phyloP scores from a whole-genome alignment of 2,888 invertebrate genomes.

The Eupithecia vulgata region DNA sequence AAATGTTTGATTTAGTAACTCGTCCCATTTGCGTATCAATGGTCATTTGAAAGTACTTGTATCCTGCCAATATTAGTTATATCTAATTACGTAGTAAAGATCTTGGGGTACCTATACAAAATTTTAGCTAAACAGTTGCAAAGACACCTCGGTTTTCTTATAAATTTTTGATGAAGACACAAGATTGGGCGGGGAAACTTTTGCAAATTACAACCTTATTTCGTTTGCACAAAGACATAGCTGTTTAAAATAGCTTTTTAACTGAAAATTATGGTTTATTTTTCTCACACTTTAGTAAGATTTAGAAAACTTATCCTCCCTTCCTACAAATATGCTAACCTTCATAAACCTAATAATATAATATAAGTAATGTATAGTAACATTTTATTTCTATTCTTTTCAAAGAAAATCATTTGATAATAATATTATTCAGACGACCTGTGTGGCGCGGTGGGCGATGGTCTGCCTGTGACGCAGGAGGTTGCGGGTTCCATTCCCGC shows the following conservation, averaged over 20 bases:
- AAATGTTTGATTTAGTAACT: too few species aligned
- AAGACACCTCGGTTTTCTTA: conserved; percentile 20
- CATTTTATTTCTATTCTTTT: not conserved
- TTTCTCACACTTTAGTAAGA: not conserved
- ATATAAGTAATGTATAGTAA: not conserved
- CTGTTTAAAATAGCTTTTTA: not conserved
- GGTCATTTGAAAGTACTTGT: too few species aligned
- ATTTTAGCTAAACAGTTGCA: not conserved
- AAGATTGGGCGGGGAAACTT: conserved; percentile 54
- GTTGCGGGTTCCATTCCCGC: too few species aligned
- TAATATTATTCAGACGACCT: too few species aligned
- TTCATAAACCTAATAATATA: too few species aligned
- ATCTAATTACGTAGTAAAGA: too few species aligned
- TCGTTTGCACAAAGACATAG: not conserved
- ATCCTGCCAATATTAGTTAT: too few species aligned
- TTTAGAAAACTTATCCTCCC: not conserved
- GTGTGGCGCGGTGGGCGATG: too few species aligned
- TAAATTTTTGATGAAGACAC: conserved; percentile 59
- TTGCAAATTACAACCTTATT: conserved; percentile 55
- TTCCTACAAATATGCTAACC: too few species aligned
- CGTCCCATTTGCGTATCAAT: too few species aligned
- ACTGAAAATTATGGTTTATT: not conserved
- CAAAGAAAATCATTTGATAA: not conserved
- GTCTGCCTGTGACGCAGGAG: too few species aligned
- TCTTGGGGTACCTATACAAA: not conserved